Conservation (phyloP, 2,113 vertebrate species). For the Brachypodius melanocephalos region DNA sequence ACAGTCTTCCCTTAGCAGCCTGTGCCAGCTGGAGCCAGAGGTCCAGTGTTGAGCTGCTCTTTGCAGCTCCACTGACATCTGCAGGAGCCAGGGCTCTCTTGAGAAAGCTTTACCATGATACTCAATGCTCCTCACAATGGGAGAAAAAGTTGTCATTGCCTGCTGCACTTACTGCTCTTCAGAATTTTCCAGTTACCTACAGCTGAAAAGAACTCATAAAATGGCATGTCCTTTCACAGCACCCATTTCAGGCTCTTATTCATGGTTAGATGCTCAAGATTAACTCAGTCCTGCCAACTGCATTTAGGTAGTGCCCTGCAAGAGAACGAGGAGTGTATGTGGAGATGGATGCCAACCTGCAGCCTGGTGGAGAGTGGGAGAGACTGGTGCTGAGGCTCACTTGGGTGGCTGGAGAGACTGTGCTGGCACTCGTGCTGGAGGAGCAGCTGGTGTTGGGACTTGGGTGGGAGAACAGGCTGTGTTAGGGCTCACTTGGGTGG, state of each 20-base stretch:
- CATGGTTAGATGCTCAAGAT: background rate
- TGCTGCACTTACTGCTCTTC: background rate
- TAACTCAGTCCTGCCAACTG: background rate
- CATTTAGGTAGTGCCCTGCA: background rate
- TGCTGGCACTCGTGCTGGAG: background rate
- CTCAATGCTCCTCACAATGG: background rate
- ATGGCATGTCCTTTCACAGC: background rate
- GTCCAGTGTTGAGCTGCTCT: background rate
- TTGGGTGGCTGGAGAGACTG: background rate
- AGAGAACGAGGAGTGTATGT: background rate
- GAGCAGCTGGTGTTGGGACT: background rate
- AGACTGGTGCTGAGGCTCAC: background rate
- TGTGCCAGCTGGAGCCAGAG: background rate
- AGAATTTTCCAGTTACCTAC: background rate
- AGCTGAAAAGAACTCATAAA: background rate
- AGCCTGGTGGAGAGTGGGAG: background rate
- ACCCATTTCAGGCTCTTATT: background rate
- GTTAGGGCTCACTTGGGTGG: no score
- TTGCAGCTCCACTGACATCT: background rate
- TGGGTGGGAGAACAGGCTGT: background rate
- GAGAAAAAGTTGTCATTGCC: background rate
- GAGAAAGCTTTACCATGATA: background rate
- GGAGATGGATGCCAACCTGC: background rate
- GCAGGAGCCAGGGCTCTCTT: background rate
- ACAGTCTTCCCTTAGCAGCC: background rate